phyloP scores from a whole-genome alignment of 2,113 vertebrate genomes.

The Myotis yumanensis region DNA sequence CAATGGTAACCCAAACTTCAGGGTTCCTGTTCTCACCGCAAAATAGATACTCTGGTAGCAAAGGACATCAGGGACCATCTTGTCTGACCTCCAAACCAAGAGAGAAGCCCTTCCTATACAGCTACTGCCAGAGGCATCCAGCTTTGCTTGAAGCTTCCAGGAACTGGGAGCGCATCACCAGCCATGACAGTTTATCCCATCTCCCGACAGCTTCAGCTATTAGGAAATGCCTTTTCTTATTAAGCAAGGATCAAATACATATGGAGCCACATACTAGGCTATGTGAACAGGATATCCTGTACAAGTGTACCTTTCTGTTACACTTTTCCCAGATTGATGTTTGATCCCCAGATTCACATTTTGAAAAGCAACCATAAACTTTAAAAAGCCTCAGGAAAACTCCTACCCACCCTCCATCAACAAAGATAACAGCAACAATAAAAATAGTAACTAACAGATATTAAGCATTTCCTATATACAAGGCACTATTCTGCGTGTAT shows the following conservation, averaged over 20 bases:
- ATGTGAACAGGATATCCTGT: background rate
- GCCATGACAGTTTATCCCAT: background rate
- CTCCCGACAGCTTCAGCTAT: background rate
- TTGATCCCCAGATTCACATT: background rate
- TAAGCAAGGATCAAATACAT: conserved; percentile 22
- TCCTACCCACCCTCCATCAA: background rate
- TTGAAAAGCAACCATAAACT: conserved; percentile 24
- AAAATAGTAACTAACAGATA: background rate
- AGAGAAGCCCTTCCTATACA: background rate
- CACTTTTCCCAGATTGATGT: background rate
- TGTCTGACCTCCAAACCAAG: background rate
- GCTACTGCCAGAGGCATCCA: background rate
- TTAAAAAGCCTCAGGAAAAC: background rate
- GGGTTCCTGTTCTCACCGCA: background rate
- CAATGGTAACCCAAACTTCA: background rate
- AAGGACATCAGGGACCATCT: background rate
- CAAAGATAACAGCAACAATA: conserved; percentile 16
- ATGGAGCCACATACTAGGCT: background rate
- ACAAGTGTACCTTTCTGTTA: background rate
- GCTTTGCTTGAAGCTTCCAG: background rate
- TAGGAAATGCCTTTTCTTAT: background rate
- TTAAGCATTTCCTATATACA: background rate
- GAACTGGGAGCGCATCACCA: background rate
- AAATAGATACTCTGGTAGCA: background rate
- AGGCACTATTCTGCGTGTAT: background rate